Conservation (phyloP, 2,888 invertebrate genomes). For the Melipona bicolor region DNA sequence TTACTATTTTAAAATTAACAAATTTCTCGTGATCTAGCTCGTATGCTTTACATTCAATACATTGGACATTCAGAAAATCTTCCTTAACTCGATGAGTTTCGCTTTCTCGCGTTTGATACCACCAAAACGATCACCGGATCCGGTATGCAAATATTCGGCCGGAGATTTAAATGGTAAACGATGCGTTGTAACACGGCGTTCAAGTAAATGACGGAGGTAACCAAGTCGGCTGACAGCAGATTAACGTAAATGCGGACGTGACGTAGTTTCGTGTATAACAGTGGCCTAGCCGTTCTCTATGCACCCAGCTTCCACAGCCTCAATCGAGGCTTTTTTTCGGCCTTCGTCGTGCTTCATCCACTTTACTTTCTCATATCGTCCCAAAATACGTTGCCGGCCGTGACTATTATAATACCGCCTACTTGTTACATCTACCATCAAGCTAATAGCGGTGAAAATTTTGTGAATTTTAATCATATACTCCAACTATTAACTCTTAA, state of each 20-base stretch:
- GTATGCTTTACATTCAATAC: too few relatives aligned
- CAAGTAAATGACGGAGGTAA: constrained; percentile 69
- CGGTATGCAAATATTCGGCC: background rate
- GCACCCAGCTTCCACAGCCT: constrained; percentile 43
- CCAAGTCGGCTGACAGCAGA: constrained; percentile 70
- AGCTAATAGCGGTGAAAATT: too few relatives aligned
- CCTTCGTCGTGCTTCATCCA: constrained; percentile 8
- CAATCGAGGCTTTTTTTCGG: constrained; percentile 28
- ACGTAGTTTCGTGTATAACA: constrained; percentile 73
- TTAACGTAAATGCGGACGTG: constrained; percentile 83
- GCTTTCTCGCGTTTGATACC: background rate
- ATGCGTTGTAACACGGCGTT: constrained; percentile 33
- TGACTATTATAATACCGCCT: background rate
- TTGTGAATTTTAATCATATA: too few relatives aligned
- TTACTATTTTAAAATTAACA: too few relatives aligned
- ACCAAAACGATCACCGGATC: background rate
- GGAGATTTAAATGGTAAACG: constrained; percentile 18
- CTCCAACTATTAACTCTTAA: too few relatives aligned
- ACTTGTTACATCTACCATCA: background rate
- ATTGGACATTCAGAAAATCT: too few relatives aligned
- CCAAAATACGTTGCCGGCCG: background rate
- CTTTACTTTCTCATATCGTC: background rate
- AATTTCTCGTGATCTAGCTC: too few relatives aligned
- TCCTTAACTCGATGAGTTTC: background rate
- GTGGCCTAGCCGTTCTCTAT: constrained; percentile 48